Evolutionary conservation across 1,140 invertebrate species (phyloP).

Genomic region (Argopecten irradians): DNA sequence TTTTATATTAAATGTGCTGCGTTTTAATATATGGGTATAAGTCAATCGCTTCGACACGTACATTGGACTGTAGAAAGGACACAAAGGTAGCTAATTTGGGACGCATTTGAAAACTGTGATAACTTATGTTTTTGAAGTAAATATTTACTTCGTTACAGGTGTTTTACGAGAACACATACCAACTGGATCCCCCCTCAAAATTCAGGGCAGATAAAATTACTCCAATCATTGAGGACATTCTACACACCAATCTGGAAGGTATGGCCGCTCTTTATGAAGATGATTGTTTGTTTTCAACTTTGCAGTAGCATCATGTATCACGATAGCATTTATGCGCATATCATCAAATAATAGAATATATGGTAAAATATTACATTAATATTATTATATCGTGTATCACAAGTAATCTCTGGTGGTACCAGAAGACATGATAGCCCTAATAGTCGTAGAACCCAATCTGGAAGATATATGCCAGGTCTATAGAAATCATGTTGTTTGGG

Average conservation of each 20-base stretch:
- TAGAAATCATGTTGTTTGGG: no score
- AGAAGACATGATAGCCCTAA: no score
- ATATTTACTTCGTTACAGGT: conserved; percentile 51
- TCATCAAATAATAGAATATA: neutral
- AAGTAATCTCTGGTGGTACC: no score
- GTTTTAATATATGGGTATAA: no score
- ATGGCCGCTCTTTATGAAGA: neutral
- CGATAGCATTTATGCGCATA: neutral
- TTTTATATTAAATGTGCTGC: no score
- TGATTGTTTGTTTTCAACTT: neutral
- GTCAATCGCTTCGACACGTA: no score
- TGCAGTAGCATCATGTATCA: neutral
- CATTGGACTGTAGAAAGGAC: no score
- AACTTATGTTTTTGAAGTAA: neutral
- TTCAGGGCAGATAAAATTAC: conserved; percentile 60
- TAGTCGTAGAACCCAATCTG: no score
- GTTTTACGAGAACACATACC: conserved; percentile 66
- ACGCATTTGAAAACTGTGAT: neutral
- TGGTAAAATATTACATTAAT: conserved; percentile 9
- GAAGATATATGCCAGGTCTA: no score
- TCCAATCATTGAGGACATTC: conserved; percentile 62
- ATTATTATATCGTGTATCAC: neutral
- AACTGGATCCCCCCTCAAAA: conserved; percentile 61
- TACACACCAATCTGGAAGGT: conserved; percentile 61
- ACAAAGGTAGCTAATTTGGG: neutral